Conservation (phyloP, 2,888 invertebrate genomes). For the Acrocyrtus sp. region DNA sequence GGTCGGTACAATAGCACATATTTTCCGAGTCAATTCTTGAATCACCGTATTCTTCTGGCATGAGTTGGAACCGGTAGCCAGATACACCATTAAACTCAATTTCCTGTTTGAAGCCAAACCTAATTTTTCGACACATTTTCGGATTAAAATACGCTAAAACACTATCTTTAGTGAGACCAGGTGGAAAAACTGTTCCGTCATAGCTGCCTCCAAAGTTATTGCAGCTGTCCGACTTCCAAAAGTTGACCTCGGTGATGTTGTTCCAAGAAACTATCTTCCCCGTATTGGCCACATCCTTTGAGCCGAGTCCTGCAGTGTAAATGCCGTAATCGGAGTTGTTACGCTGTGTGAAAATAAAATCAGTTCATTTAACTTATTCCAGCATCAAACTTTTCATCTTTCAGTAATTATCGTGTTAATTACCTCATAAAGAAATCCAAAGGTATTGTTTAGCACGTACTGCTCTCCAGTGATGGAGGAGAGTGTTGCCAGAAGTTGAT, state of each 20-base stretch:
- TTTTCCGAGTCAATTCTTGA: constrained; percentile 7
- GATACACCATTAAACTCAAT: not conserved
- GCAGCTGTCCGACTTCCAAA: constrained; percentile 9
- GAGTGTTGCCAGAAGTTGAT: constrained; percentile 12
- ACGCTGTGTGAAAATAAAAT: too few species aligned
- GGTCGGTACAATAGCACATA: constrained; percentile 32
- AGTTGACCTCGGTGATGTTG: not conserved
- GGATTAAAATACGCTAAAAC: not conserved
- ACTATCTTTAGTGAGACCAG: not conserved
- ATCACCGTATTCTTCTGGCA: constrained; percentile 1
- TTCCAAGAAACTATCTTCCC: constrained; percentile 19
- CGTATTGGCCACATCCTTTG: not conserved
- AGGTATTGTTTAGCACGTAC: constrained; percentile 27
- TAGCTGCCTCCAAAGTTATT: not conserved
- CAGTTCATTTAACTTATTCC: too few species aligned
- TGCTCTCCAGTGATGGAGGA: constrained; percentile 14
- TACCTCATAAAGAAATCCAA: constrained; percentile 26
- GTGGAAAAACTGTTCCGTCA: constrained; percentile 11
- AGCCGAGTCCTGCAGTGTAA: not conserved
- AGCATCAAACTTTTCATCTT: too few species aligned
- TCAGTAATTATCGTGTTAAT: not conserved
- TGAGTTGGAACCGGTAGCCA: constrained; percentile 12
- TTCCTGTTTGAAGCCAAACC: constrained; percentile 2
- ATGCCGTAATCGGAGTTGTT: constrained; percentile 8
- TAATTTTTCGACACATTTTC: constrained; percentile 8